Percentiles rank a stretch among this genome's conserved stretches.
These are phyloP conservation scores for Arenaria interpres DNA, from an alignment of 2,113 vertebrate species.

Conservation along the genomic window DNA sequence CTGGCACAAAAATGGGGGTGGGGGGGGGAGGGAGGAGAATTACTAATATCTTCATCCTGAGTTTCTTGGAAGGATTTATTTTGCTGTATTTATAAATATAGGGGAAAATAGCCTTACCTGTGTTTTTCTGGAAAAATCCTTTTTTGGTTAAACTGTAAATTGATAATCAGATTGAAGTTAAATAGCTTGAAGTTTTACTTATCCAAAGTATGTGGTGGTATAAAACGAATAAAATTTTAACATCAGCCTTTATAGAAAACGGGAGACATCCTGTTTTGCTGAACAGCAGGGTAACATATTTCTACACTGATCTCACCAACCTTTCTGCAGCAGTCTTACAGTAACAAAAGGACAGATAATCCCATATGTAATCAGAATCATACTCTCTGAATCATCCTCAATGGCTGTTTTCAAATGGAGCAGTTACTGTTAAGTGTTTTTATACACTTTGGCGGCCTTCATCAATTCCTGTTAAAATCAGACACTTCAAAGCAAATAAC, in stretches of 20 bases:
- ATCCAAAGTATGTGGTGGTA: background rate
- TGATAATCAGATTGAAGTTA: background rate
- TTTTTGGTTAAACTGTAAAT: background rate
- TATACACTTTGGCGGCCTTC: background rate
- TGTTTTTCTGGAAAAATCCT: background rate
- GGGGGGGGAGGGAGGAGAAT: rapidly evolving
- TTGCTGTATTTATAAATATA: background rate
- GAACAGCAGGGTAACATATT: background rate
- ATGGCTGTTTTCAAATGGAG: background rate
- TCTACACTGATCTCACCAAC: background rate
- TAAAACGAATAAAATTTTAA: background rate
- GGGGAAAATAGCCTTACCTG: rapidly evolving
- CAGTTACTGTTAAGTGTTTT: background rate
- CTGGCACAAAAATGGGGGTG: background rate
- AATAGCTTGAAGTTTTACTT: background rate
- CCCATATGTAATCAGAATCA: background rate
- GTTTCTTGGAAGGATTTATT: background rate
- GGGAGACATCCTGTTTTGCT: background rate
- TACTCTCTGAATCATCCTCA: background rate
- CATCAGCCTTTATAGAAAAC: background rate
- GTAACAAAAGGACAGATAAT: background rate
- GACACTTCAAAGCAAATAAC: background rate
- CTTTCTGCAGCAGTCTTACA: background rate
- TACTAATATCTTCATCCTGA: background rate
- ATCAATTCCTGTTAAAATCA: background rate